These are phyloP conservation scores for Nebria salina DNA, from an alignment of 2,888 invertebrate species.

Conservation along the genomic window DNA sequence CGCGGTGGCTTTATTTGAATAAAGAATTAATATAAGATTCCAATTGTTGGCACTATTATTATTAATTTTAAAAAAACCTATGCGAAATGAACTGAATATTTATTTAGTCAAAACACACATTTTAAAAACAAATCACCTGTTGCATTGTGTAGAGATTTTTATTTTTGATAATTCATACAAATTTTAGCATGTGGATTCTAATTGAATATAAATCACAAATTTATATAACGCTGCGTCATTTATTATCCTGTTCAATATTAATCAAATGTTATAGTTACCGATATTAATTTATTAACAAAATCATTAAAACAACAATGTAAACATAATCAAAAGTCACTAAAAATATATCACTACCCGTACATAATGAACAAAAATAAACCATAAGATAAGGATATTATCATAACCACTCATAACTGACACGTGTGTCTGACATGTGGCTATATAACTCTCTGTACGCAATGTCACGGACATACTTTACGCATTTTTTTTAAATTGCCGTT, in stretches of 20 bases:
- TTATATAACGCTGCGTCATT: not conserved
- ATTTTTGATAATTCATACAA: not conserved
- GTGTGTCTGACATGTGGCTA: not conserved
- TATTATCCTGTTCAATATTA: not conserved
- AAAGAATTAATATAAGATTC: too few species aligned
- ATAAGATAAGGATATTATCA: not conserved
- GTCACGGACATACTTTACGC: not conserved
- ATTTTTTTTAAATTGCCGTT: not conserved
- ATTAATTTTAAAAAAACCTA: too few species aligned
- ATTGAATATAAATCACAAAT: not conserved
- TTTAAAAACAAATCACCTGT: not conserved
- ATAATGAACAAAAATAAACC: not conserved
- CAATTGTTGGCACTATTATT: too few species aligned
- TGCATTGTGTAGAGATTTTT: not conserved
- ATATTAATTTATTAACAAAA: not conserved
- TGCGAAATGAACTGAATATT: not conserved
- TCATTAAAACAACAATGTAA: constrained; percentile 1
- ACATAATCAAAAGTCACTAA: not conserved
- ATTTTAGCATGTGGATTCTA: not conserved
- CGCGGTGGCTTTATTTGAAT: too few species aligned
- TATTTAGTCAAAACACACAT: not conserved
- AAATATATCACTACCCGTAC: not conserved
- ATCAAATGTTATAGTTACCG: not conserved
- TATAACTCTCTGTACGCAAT: not conserved
- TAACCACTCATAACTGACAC: constrained; percentile 1